Percentiles rank a stretch among this genome's conserved stretches.
phyloP scores from a whole-genome alignment of 2,113 vertebrate genomes.

The Capra hircus region DNA sequence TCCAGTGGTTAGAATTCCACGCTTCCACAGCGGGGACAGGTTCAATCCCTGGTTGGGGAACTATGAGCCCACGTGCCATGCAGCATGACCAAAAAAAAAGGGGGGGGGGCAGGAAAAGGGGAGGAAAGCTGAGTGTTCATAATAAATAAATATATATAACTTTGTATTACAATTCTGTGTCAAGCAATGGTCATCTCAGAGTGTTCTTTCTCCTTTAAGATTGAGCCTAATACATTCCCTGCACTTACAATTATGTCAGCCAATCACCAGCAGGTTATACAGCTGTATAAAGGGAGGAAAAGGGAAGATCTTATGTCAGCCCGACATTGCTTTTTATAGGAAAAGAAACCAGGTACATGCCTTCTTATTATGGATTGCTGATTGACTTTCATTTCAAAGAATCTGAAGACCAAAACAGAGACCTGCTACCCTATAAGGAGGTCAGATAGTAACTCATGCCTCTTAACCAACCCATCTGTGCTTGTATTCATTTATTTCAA shows the following conservation, averaged over 20 bases:
- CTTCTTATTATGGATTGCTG: conserved; percentile 10
- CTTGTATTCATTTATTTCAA: neutral
- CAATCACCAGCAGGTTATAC: neutral
- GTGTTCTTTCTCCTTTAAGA: neutral
- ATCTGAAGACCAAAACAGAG: neutral
- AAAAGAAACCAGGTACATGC: neutral
- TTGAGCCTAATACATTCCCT: neutral
- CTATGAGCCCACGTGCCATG: neutral
- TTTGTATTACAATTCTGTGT: neutral
- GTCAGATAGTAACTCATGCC: neutral
- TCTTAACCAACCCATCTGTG: neutral
- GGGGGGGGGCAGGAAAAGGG: neutral
- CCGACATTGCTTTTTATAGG: neutral
- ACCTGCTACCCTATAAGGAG: neutral
- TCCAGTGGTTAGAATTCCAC: neutral
- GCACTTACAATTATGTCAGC: neutral
- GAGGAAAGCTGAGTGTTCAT: neutral
- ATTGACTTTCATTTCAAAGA: conserved; percentile 7
- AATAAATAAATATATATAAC: neutral
- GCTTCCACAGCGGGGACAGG: neutral
- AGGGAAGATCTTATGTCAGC: neutral
- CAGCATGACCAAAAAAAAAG: neutral
- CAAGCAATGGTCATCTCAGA: neutral
- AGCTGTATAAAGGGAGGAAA: neutral
- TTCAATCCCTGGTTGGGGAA: neutral